Base-by-base conservation (phyloP, 2,797 vertebrate genomes). In the Cetoscarus ocellatus region DNA sequence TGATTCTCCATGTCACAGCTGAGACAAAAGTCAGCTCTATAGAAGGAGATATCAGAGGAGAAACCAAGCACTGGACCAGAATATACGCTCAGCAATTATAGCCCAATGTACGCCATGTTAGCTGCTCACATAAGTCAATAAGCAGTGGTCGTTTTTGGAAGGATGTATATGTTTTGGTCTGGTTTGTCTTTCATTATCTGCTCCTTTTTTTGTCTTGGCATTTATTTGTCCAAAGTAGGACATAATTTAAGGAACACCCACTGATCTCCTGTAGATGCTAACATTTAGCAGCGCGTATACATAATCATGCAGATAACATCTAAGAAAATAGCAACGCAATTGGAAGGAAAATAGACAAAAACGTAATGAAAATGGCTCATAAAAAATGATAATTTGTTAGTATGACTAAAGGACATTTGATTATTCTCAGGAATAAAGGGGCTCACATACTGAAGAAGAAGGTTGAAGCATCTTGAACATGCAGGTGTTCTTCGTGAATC, bases 171-270 rank as follows among this genome's bases (percentile, higher is more conserved):
- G 65, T 74, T 86, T 82, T 60, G 71, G 64, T 86, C 27, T 67
- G 27, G 38, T 68, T 58, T 42, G 19, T 59, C 68, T 79, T 77
- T 81, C 62, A 81, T 86, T 83, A 73, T 78, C 57, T 51, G 55
- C 48, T 50, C 60, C n/a, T 13, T 42, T 50, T 38, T 70, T 79
- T 50, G 17, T 55, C 58, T 73, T 35, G 5, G 17, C 70, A 84
- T 88, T 81, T 88, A 85, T 88, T 88, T 88, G 57, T 84, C 72
- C 27, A 55, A 61, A 74, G 48, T 71, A 56, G 78, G 82, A 82
- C 57, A 61, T 18, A 67, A 82, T 84, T 78, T 74, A 67, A 77
- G 81, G 76, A 70, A 74, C 79, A 27, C 65, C 77, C 76, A 83
- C 74, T 84, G 64, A 8, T 75, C 68, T 79, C 35, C 61, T 71